Conservation (phyloP, 2,113 vertebrate genomes). For the Fulmarus glacialis region DNA sequence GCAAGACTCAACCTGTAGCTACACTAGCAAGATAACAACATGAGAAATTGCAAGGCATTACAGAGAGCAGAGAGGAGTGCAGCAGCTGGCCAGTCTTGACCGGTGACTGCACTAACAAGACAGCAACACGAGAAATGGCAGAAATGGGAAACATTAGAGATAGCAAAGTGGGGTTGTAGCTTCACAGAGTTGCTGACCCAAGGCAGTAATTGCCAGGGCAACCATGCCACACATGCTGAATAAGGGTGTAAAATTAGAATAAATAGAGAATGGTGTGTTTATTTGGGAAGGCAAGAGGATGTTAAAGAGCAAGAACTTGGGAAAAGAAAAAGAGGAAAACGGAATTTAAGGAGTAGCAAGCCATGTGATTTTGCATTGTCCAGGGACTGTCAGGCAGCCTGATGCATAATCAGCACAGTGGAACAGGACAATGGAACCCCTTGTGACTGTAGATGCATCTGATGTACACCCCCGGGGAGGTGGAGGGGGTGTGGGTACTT, state of each 20-base stretch:
- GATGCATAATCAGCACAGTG: background rate
- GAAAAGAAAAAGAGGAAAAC: background rate
- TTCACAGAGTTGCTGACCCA: background rate
- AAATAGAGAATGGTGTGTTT: background rate
- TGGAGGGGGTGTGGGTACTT: background rate
- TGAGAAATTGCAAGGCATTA: background rate
- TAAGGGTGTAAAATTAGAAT: background rate
- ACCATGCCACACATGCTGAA: background rate
- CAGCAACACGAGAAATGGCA: background rate
- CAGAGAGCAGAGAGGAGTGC: background rate
- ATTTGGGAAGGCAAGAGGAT: background rate
- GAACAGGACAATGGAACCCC: background rate
- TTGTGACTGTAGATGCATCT: background rate
- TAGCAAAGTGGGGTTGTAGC: background rate
- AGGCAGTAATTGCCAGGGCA: background rate
- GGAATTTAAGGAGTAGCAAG: background rate
- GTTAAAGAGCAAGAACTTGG: background rate
- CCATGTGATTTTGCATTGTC: background rate
- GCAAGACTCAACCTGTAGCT: background rate
- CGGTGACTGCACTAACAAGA: background rate
- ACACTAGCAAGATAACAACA: background rate
- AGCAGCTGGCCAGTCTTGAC: background rate
- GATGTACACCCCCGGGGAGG: rapidly evolving
- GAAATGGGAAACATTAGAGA: background rate
- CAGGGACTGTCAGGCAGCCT: background rate